Evolutionary conservation across 2,888 invertebrate genomes (phyloP).

Genomic region (Ichneumon xanthorius): DNA sequence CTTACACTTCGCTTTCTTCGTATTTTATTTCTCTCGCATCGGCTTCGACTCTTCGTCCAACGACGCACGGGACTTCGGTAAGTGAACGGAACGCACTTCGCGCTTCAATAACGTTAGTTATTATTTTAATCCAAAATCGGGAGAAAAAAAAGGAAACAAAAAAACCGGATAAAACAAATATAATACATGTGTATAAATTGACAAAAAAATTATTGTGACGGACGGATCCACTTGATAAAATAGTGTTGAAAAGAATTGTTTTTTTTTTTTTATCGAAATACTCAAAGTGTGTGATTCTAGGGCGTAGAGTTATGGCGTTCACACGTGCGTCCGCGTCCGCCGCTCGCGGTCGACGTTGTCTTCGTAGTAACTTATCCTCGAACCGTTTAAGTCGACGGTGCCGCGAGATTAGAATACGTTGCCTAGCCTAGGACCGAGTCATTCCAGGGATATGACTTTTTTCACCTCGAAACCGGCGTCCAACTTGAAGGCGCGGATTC

Average conservation of each 20-base stretch:
- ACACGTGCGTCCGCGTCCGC: not conserved
- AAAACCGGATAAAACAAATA: not conserved
- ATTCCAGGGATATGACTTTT: not conserved
- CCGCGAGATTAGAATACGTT: not conserved
- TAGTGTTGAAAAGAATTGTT: not conserved
- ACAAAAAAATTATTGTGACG: not conserved
- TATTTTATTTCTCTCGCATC: conserved; percentile 4
- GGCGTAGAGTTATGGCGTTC: not conserved
- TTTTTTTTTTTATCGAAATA: not conserved
- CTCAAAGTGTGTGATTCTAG: not conserved
- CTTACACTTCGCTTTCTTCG: conserved; percentile 24
- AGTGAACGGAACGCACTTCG: not conserved
- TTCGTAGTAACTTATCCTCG: conserved; percentile 12
- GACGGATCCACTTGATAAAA: not conserved
- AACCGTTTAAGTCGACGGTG: not conserved
- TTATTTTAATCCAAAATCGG: not conserved
- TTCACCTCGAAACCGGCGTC: not conserved
- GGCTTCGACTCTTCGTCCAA: not conserved
- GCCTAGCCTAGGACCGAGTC: not conserved
- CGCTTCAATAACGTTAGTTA: not conserved
- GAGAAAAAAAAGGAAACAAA: not conserved
- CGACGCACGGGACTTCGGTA: not conserved
- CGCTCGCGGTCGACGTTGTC: conserved; percentile 28
- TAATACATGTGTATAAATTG: not conserved
- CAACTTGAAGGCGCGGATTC: not conserved